phyloP scores from a whole-genome alignment of 2,113 vertebrate species.

The Alosa alosa region DNA sequence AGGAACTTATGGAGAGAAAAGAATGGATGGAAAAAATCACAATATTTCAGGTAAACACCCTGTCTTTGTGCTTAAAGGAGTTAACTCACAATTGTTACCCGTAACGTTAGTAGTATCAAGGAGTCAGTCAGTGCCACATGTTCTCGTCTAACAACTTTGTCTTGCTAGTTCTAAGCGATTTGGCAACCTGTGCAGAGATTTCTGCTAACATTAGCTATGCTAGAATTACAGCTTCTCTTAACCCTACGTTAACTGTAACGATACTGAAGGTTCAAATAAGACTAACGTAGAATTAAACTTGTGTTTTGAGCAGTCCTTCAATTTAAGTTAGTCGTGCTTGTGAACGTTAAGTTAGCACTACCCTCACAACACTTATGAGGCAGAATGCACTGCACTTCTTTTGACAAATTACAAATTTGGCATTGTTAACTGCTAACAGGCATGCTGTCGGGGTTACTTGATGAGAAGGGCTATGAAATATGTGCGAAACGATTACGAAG shows the following conservation, averaged over 20 bases:
- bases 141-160: neutral
- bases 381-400: too few species aligned
- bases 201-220: neutral
- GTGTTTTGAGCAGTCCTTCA: too few species aligned
- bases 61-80: neutral
- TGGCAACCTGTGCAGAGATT: neutral
- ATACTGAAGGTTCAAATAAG: too few species aligned
- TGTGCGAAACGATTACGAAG: constrained; percentile 76
- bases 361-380: too few species aligned
- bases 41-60: constrained; percentile 61
- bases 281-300: too few species aligned
- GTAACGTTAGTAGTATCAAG: neutral
- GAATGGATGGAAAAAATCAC: constrained; percentile 42
- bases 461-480: constrained; percentile 68
- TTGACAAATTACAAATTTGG: too few species aligned
- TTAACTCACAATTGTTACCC: neutral
- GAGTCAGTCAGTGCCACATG: neutral
- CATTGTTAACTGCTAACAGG: constrained; percentile 62
- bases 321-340: too few species aligned
- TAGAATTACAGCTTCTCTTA: too few species aligned
- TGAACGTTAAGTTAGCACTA: too few species aligned
- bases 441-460: constrained; percentile 74
- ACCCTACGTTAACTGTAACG: too few species aligned
- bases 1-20: constrained; percentile 54
- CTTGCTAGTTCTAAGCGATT: neutral